Evolutionary conservation across 2,113 vertebrate species (phyloP).

Genomic region (Corythaeola cristata): DNA sequence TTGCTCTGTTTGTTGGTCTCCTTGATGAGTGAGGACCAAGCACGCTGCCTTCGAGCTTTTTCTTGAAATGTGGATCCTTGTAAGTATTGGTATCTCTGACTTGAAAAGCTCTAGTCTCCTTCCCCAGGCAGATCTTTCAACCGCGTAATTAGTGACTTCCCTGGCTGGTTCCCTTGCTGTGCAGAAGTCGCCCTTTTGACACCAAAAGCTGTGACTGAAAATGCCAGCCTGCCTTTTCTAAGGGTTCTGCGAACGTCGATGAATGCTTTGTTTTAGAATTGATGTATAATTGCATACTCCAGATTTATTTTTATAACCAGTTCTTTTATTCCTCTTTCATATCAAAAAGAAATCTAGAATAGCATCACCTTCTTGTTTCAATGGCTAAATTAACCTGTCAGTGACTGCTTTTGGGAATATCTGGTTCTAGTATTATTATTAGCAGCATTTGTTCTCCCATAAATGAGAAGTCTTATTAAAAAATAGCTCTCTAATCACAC

Average conservation of each 20-base stretch:
- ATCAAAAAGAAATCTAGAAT: not conserved
- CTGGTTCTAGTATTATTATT: not conserved
- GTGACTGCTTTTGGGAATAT: not conserved
- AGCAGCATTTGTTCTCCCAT: conserved; percentile 3
- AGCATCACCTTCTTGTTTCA: not conserved
- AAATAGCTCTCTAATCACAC: not conserved
- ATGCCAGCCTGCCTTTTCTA: not conserved
- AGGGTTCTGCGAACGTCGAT: fast-evolving
- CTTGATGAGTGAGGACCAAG: not conserved
- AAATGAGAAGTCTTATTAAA: not conserved
- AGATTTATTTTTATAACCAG: not conserved
- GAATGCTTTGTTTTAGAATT: not conserved
- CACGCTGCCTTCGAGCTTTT: fast-evolving
- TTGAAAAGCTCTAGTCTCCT: not conserved
- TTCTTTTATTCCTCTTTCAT: not conserved
- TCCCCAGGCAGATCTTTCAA: not conserved
- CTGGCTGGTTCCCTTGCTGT: not conserved
- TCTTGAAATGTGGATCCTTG: not conserved
- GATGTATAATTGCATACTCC: not conserved
- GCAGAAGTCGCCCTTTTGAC: not conserved
- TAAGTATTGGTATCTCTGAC: not conserved
- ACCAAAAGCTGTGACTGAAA: not conserved
- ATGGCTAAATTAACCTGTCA: not conserved
- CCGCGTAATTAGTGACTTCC: not conserved
- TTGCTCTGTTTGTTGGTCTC: not conserved